Percentiles rank a stretch among this genome's conserved stretches.
phyloP scores from a whole-genome alignment of 2,113 vertebrate species.

The Falcunculus frontatus region DNA sequence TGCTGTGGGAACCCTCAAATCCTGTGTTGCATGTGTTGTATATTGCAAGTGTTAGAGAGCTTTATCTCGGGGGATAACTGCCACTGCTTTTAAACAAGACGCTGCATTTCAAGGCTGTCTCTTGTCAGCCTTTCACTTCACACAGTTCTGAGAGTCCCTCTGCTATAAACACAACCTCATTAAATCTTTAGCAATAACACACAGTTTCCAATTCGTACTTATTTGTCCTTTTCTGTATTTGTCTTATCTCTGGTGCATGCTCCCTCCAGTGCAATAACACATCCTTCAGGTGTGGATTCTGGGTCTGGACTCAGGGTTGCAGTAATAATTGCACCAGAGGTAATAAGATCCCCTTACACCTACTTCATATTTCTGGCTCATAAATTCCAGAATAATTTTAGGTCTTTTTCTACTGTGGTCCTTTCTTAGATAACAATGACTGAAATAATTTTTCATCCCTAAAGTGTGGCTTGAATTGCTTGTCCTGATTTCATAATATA shows the following conservation, averaged over 20 bases:
- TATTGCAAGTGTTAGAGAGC: neutral
- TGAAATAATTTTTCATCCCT: neutral
- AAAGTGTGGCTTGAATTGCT: neutral
- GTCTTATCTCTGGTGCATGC: fast-evolving
- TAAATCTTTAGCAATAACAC: neutral
- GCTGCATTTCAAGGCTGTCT: neutral
- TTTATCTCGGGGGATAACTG: neutral
- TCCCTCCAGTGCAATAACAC: neutral
- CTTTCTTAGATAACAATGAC: neutral
- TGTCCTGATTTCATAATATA: neutral
- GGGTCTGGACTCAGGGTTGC: neutral
- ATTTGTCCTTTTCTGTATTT: neutral
- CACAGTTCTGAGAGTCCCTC: neutral
- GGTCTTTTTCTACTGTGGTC: neutral
- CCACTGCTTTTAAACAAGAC: neutral
- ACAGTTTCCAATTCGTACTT: neutral
- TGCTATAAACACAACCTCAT: neutral
- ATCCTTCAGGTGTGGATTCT: neutral
- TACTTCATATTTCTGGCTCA: neutral
- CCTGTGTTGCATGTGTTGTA: neutral
- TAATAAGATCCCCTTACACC: neutral
- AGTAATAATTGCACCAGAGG: neutral
- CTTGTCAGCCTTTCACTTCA: neutral
- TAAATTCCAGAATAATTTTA: neutral
- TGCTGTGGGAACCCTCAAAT: neutral